Evolutionary conservation across 2,113 vertebrate genomes (phyloP).

Genomic region (Syngnathus typhle): DNA sequence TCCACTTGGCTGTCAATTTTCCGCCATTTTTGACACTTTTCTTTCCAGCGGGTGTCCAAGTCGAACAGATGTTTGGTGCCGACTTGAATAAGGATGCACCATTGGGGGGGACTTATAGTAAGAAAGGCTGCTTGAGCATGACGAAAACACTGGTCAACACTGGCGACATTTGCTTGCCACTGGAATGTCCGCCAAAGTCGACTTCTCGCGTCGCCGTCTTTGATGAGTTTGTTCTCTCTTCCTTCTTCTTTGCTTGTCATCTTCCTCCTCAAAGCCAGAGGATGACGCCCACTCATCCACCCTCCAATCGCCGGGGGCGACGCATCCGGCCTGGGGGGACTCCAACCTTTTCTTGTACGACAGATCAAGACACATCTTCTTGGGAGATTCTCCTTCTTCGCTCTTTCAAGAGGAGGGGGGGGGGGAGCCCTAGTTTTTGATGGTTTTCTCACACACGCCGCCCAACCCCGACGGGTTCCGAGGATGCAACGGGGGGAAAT

Average conservation of each 20-base stretch:
- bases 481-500: no score
- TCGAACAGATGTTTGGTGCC: not conserved
- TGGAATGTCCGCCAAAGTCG: not conserved
- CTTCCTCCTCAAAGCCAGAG: conserved; percentile 9
- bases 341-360: conserved; percentile 42
- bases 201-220: not conserved
- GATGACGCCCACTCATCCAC: conserved; percentile 3
- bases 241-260: conserved; percentile 12
- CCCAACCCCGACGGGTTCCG: no score
- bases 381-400: conserved; percentile 33
- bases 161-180: not conserved
- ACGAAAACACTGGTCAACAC: no score
- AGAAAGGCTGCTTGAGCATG: no score
- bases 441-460: no score
- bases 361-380: conserved; percentile 49
- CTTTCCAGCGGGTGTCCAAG: conserved; percentile 12
- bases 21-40: not conserved
- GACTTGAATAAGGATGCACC: not conserved
- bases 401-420: conserved; percentile 6
- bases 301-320: conserved; percentile 46
- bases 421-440: not conserved
- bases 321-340: conserved; percentile 33
- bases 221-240: conserved; percentile 1
- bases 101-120: not conserved
- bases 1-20: conserved; percentile 1